phyloP scores from a whole-genome alignment of 64 coral and sea anemone species.

The Platygyra sinensis region DNA sequence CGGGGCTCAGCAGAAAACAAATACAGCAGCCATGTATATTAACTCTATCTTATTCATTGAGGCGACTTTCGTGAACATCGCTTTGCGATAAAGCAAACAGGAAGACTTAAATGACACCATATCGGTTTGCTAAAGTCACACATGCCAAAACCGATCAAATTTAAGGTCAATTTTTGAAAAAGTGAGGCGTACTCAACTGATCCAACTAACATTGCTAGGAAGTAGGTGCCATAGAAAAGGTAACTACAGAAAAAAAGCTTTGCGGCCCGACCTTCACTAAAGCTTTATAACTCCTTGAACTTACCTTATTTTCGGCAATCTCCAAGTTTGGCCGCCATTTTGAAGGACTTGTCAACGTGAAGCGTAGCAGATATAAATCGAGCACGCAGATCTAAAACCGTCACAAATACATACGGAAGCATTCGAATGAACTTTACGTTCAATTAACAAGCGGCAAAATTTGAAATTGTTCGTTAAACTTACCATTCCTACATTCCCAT shows the following conservation, averaged over 20 bases:
- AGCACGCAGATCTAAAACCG: constrained; percentile 8
- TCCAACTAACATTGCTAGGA: no score
- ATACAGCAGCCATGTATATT: no score
- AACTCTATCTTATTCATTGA: no score
- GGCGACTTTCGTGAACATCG: no score
- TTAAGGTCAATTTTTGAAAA: no score
- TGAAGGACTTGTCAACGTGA: constrained; percentile 10
- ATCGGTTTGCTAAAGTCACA: no score
- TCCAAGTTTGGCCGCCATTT: constrained; percentile 13
- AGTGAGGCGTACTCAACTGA: no score
- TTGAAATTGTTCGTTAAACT: background rate
- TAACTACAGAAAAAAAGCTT: background rate
- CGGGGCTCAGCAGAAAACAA: no score
- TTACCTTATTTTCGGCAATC: constrained; percentile 1
- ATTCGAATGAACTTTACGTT: constrained; percentile 1
- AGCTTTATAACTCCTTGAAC: constrained; percentile 8
- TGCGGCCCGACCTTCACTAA: background rate
- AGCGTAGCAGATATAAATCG: background rate
- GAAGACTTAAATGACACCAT: no score
- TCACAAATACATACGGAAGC: constrained; percentile 3
- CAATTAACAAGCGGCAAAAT: background rate
- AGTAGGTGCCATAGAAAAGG: no score
- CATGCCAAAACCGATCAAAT: no score
- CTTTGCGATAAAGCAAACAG: no score
- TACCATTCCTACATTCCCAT: background rate